Base-by-base conservation (phyloP, 2,888 invertebrate genomes). In the Schrankia costaestrigalis region DNA sequence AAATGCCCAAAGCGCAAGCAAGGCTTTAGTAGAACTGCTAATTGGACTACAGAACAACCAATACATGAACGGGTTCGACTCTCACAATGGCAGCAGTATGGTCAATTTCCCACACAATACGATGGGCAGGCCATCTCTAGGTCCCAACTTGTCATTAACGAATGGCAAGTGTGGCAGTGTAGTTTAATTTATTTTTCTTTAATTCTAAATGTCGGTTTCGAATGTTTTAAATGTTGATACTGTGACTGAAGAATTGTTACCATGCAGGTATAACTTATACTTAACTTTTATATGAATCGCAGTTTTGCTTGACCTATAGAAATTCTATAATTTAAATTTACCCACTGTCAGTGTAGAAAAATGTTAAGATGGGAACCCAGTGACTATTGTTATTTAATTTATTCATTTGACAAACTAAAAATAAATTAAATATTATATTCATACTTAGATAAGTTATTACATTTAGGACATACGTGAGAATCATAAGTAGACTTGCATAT, bases 141-240 rank as follows among this genome's bases (percentile, higher is more conserved):
- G 68, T 1, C 83, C 76, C 0, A 85, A 80, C 26, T 35, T 86
- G 8, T 84, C 86, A 0, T 41, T 87, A 22, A 85, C 79, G 5
- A 86, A 87, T 37, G 87, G 86, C 0, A 87, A 87, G 35, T 85
- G 86, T 37, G 86, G 85, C 0, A 87, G 87, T 36, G 81, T 87
- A 36, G 87, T 87, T 28, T 87, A 76, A 68, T 45, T 29, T 27
- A 42, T 25, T 35, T 40, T 41, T 37, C 36, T 24, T 30, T 56
- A 41, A 48, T 35, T 49, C 38, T 39, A 26, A 36, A 46, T 50
- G 44, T 56, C 50, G 46, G 34, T 49, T 55, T 56, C 42, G 34
- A 50, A 42, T 19, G n/a, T n/a, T 31, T 56, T 25, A 39, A 54
- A 44, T 56, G 56, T 55, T 52, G 52, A 52, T 48, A 56, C 38